phyloP scores from a whole-genome alignment of 2,797 vertebrate genomes.

The Hafferia zeledoni region DNA sequence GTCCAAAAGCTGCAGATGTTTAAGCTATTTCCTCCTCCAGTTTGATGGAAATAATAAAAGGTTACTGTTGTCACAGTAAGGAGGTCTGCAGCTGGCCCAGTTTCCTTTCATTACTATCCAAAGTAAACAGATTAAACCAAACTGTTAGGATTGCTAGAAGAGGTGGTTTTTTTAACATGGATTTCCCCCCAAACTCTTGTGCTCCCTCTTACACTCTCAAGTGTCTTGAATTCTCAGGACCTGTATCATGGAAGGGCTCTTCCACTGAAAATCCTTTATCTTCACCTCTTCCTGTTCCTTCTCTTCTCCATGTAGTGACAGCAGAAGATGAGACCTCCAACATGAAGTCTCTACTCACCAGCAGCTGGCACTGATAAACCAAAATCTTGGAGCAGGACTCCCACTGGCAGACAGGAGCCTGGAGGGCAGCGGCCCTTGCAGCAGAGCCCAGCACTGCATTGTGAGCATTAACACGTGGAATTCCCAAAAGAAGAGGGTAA shows the following conservation, averaged over 20 bases:
- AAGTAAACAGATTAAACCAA: slow-evolving; percentile 78
- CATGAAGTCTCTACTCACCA: neutral
- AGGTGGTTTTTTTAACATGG: slow-evolving; percentile 62
- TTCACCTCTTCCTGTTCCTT: neutral
- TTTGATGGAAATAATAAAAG: slow-evolving; percentile 81
- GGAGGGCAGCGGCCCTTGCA: neutral
- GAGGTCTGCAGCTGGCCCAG: slow-evolving; percentile 79
- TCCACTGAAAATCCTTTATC: neutral
- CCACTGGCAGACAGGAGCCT: neutral
- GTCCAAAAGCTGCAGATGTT: slow-evolving; percentile 78
- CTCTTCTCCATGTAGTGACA: neutral
- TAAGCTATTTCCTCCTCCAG: slow-evolving; percentile 80
- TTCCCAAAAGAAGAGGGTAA: neutral
- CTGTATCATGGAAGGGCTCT: neutral
- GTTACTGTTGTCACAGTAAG: slow-evolving; percentile 81
- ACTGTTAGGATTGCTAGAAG: slow-evolving; percentile 70
- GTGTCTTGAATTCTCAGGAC: neutral
- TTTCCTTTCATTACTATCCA: slow-evolving; percentile 80
- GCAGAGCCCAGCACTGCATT: neutral
- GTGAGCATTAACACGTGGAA: neutral
- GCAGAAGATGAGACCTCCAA: neutral
- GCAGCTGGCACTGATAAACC: neutral
- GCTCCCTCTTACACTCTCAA: slow-evolving; percentile 24
- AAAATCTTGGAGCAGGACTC: neutral
- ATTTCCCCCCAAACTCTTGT: neutral